These are phyloP conservation scores for Emberiza fucata DNA, from an alignment of 2,113 vertebrate genomes.

Conservation along the genomic window DNA sequence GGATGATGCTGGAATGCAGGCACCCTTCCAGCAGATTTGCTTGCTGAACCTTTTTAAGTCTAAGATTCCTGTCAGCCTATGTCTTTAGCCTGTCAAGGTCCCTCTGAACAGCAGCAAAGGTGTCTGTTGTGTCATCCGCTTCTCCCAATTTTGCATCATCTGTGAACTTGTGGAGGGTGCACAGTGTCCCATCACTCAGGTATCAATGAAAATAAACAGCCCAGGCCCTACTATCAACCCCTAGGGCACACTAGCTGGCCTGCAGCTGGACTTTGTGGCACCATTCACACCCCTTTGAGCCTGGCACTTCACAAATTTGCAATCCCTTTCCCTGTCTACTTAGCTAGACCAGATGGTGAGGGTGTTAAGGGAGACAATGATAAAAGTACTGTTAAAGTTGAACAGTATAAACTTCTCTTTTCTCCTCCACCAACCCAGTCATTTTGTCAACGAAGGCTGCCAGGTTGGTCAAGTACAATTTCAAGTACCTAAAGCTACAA, in stretches of 20 bases:
- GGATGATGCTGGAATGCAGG: not conserved
- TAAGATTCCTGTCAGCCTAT: not conserved
- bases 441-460: not conserved
- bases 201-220: not conserved
- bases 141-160: not conserved
- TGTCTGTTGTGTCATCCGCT: not conserved
- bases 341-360: rapidly evolving
- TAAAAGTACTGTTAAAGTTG: not conserved
- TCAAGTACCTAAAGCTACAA: not conserved
- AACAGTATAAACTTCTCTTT: not conserved
- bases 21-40: not conserved
- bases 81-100: not conserved
- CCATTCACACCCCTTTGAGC: not conserved
- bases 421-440: not conserved
- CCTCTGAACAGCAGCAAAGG: not conserved
- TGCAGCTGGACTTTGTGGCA: not conserved
- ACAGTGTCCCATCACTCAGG: not conserved
- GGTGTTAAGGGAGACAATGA: not conserved
- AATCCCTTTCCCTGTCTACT: not conserved
- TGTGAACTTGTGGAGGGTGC: not conserved
- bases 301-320: not conserved
- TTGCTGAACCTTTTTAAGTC: not conserved
- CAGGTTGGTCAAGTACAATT: not conserved
- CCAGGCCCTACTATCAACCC: not conserved
- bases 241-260: not conserved